Evolutionary conservation across 2,888 invertebrate species (phyloP).

Genomic region (Pelosia muscerda): DNA sequence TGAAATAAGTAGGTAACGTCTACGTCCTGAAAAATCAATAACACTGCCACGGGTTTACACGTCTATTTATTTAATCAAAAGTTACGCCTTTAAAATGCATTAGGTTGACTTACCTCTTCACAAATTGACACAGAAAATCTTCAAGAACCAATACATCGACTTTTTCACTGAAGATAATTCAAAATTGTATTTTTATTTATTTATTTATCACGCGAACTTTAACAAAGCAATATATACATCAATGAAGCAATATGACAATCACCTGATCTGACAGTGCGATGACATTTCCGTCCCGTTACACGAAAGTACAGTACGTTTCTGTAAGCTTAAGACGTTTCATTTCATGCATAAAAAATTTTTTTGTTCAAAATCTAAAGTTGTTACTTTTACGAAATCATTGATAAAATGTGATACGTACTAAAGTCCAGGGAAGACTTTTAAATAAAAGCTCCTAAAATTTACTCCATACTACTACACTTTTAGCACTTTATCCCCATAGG

Average conservation of each 20-base stretch:
- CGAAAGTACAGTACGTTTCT: slow-evolving; percentile 7
- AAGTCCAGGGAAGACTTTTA: no score
- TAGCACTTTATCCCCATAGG: no score
- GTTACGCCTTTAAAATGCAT: slow-evolving; percentile 34
- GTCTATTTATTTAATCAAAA: slow-evolving; percentile 46
- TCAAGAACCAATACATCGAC: slow-evolving; percentile 41
- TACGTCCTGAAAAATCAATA: slow-evolving; percentile 66
- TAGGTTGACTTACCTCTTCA: slow-evolving; percentile 62
- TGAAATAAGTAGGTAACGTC: slow-evolving; percentile 43
- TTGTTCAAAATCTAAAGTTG: no score
- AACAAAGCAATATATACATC: slow-evolving; percentile 60
- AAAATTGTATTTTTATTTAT: slow-evolving; percentile 62
- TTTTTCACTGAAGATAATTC: slow-evolving; percentile 47
- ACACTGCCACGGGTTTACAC: slow-evolving; percentile 49
- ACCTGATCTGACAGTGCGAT: slow-evolving; percentile 54
- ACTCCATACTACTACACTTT: no score
- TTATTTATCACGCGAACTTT: slow-evolving; percentile 62
- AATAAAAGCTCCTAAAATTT: no score
- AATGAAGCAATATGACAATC: slow-evolving; percentile 59
- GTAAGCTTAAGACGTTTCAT: not conserved
- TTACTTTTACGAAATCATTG: no score
- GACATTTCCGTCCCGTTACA: slow-evolving; percentile 46
- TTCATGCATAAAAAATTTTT: slow-evolving; percentile 1
- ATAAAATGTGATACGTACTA: no score
- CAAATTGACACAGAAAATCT: slow-evolving; percentile 38